phyloP scores from a whole-genome alignment of 1,140 invertebrate genomes.

The Pteromalus puparum region DNA sequence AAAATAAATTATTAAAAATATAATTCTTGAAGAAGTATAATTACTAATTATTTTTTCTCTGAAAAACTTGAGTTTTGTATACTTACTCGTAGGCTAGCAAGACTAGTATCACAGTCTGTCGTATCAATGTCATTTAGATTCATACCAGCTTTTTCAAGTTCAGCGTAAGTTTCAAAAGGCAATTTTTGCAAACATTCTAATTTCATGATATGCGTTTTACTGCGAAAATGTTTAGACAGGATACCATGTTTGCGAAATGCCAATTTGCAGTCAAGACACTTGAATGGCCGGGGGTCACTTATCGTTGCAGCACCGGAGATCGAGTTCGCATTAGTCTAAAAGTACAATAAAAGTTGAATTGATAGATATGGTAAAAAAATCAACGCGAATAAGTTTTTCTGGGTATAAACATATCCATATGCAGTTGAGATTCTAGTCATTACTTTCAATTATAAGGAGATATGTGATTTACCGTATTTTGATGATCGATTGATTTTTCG shows the following conservation, averaged over 20 bases:
- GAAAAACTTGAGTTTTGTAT: background rate
- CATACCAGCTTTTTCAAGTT: conserved; percentile 92
- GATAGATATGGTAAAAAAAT: no score
- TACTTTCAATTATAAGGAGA: no score
- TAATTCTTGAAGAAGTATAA: conserved; percentile 19
- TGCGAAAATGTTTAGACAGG: conserved; percentile 95
- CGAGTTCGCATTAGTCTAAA: conserved; percentile 86
- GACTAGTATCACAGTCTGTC: conserved; percentile 93
- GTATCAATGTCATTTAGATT: conserved; percentile 96
- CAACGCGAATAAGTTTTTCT: no score
- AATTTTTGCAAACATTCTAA: conserved; percentile 94
- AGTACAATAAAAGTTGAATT: background rate
- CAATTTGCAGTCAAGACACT: conserved; percentile 95
- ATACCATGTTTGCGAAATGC: conserved; percentile 97
- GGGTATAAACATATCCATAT: no score
- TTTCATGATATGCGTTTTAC: conserved; percentile 97
- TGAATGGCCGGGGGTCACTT: conserved; percentile 94
- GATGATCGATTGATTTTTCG: conserved; percentile 90
- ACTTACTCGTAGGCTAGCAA: conserved; percentile 87
- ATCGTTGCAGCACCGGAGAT: conserved; percentile 89
- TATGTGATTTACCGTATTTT: conserved; percentile 84
- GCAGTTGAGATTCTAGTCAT: no score
- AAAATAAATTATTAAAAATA: conserved; percentile 16
- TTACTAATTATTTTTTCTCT: background rate
- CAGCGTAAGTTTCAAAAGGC: conserved; percentile 96